Evolutionary conservation across 2,113 vertebrate genomes (phyloP), one percentile per base, ranked within the genome.

Genomic region (Sciurus niger): DNA sequence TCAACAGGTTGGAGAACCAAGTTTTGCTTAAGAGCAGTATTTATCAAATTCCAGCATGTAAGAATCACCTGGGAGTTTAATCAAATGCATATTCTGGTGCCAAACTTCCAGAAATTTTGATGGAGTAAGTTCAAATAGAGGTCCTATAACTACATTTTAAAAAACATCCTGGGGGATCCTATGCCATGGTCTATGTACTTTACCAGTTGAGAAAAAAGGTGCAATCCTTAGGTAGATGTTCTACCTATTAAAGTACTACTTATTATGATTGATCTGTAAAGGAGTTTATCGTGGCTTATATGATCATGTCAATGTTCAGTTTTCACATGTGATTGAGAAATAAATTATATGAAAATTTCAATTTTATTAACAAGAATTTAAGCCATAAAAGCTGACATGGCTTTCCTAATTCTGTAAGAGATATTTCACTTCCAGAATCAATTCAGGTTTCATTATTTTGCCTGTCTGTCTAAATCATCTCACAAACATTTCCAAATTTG

Each of bases 1-100:
- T 94, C 73, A 95, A 40, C 48, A 93, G 25, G 40, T 68, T 96
- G 67, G 37, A 89, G 83, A 98, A 94, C 10, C 32, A 90, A 73
- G 32, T 8, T 10, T 94, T 94, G 18, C 78, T 93, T 63, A 91
- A 83, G 43, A 96, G 43, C 55, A 90, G 55, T 40, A 53, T 84
- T 77, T 73, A 85, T 76, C 48, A 74, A 91, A 93, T 93, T 95
- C 84, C 73, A 78, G 40, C 28, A 37, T 24, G 6, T 77, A 80
- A 68, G 11, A 73, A 82, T 89, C 92, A 90, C 43, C 73, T 84
- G 40, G 76, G 48, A 93, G 4, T 17, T 87, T 96, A 92, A 95
- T 96, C 96, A 96, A 95, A 68, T 55, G 30, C 48, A 34, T 79
- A 84, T 48, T 85, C 90, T 78, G 32, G 25, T 91, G 68, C 84